Evolutionary conservation across 2,888 invertebrate genomes (phyloP), one percentile per base, ranked within the genome.

Genomic region (Leucophenga montana): DNA sequence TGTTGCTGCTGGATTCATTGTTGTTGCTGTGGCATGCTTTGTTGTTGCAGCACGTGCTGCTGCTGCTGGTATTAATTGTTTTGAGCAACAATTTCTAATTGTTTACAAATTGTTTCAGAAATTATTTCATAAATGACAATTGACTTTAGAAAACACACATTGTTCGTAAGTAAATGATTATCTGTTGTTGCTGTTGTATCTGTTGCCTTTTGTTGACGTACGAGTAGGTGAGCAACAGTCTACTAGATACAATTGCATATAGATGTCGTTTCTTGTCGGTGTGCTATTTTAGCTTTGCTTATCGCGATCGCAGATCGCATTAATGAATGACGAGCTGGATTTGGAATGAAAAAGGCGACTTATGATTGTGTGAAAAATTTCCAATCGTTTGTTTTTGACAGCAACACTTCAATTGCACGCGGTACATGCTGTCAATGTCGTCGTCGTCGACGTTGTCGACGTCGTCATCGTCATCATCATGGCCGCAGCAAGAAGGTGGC

Each of bases 21-120:
- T 20, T 56, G 16, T 44, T 16, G 56, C 46, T 66, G 31, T 66
- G 22, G 65, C n/a, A 61, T 57, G 22, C 54, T 31, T 39, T 50
- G 50, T 64, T 46, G 27, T 22, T 46, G 64, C 67, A 67, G 67
- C 67, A 67, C 67, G 67, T 67, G 67, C 67, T 67, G 46, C 33
- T 27, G 46, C 33, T 27, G 46, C n/a, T 56, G 57, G 56, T 57
- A 67, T 67, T 67, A 67, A 67, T 67, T 67, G 62, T 64, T 64
- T 64, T 48, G 48, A 46, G 62, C 62, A 64, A 64, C 48, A 64
- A 64, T 64, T 64, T 64, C 62, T 64, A 64, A 64, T 64, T 64
- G 67, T 27, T n/a, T 56, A 46, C 67, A 67, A 67, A 67, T 67
- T 67, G 67, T 67, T 57, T 16, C 18, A 22, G 22, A 56, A 67